phyloP scores from a whole-genome alignment of 2,113 vertebrate species.

The Atrichornis clamosus region DNA sequence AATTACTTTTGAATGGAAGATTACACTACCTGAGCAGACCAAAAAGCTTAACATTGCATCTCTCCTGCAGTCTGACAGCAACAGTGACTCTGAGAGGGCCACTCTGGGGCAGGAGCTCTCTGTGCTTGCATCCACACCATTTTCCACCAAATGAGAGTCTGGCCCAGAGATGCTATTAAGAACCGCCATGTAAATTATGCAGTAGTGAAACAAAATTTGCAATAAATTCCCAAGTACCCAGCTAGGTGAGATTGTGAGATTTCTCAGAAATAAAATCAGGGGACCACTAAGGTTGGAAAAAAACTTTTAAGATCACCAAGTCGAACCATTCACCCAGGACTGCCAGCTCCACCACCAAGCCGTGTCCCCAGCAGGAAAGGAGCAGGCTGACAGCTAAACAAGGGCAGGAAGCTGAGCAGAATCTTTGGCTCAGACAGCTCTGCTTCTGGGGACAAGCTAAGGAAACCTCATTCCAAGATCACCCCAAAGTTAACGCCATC shows the following conservation, averaged over 20 bases:
- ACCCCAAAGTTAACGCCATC: neutral
- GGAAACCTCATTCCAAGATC: neutral
- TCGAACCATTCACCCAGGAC: too few relatives aligned
- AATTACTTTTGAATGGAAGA: slow-evolving; percentile 12
- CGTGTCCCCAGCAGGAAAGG: neutral
- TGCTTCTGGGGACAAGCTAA: neutral
- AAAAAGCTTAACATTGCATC: neutral
- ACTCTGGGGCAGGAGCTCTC: neutral
- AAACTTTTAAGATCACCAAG: neutral
- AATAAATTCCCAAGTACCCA: neutral
- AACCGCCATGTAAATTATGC: neutral
- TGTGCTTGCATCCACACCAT: neutral
- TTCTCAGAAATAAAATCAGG: neutral
- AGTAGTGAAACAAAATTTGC: neutral
- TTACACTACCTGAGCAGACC: neutral
- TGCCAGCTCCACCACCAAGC: neutral
- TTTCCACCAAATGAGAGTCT: neutral
- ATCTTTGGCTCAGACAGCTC: neutral
- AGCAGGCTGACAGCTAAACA: neutral
- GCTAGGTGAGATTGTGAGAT: neutral
- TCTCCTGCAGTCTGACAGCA: neutral
- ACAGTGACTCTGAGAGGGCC: neutral
- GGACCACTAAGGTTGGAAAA: neutral
- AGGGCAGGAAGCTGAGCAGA: neutral
- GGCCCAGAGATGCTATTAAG: neutral